A percentile compares a stretch with the other conserved stretches of the same genome.
phyloP scores from a whole-genome alignment of 2,113 vertebrate genomes.

The Camelus bactrianus region DNA sequence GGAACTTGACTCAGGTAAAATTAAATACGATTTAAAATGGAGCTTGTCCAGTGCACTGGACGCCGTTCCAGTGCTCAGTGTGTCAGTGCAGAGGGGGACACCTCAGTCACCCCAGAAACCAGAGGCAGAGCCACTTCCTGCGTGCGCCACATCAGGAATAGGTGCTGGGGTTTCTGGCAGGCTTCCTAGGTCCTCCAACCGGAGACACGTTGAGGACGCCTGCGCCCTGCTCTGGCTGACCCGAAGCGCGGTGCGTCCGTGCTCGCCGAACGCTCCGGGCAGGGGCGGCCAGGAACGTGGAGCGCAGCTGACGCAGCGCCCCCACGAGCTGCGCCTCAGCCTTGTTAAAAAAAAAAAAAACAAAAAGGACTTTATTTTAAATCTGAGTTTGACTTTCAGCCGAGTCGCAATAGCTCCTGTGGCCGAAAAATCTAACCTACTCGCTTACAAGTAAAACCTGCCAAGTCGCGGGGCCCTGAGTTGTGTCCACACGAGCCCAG shows the following conservation, averaged over 20 bases:
- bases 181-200: neutral
- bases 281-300: rapidly evolving
- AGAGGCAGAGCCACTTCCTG: neutral
- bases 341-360: too few relatives aligned
- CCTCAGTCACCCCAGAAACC: rapidly evolving
- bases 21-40: too few relatives aligned
- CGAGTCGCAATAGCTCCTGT: neutral
- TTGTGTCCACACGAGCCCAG: rapidly evolving
- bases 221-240: neutral
- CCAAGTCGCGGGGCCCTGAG: neutral
- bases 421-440: neutral
- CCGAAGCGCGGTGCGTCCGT: rapidly evolving
- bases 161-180: rapidly evolving
- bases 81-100: too few relatives aligned
- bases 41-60: rapidly evolving
- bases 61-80: rapidly evolving
- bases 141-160: rapidly evolving
- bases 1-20: neutral
- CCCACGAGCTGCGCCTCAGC: neutral
- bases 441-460: neutral
- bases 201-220: rapidly evolving
- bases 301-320: rapidly evolving
- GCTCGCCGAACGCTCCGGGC: rapidly evolving
- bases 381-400: neutral
- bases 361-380: neutral